Conservation (phyloP, 1,140 invertebrate genomes). For the Drosophila sp. region DNA sequence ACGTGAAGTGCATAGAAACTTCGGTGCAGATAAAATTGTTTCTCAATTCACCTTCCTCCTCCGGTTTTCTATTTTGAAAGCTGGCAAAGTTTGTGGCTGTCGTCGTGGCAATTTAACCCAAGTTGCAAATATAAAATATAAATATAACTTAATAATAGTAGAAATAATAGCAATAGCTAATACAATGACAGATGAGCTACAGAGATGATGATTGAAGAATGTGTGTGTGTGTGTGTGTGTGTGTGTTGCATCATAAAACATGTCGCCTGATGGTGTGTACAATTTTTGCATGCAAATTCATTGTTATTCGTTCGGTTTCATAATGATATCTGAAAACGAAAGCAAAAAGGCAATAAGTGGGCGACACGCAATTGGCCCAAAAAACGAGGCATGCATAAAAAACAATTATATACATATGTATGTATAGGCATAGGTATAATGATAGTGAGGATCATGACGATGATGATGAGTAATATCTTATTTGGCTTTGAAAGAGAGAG, state of each 20-base stretch:
- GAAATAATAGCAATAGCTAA: conserved; percentile 3
- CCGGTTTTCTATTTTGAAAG: no score
- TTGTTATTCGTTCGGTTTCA: conserved; percentile 37
- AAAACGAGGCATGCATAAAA: conserved; percentile 19
- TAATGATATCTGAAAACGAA: conserved; percentile 31
- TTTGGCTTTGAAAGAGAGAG: not conserved
- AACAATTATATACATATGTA: conserved; percentile 10
- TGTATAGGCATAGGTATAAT: not conserved
- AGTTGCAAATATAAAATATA: conserved; percentile 68
- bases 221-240: conserved; percentile 40
- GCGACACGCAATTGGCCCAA: conserved; percentile 11
- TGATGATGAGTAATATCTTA: conserved; percentile 2
- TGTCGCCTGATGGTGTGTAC: conserved; percentile 31
- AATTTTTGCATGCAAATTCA: conserved; percentile 54
- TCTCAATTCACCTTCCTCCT: no score
- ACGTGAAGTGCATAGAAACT: not conserved
- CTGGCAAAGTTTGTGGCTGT: not conserved
- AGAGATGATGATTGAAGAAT: not conserved
- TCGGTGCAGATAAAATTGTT: not conserved
- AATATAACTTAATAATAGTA: conserved; percentile 56
- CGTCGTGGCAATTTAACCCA: conserved; percentile 14
- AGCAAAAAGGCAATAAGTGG: conserved; percentile 21
- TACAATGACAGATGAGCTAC: conserved; percentile 59
- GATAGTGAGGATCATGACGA: not conserved
- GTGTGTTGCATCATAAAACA: conserved; percentile 49